Evolutionary conservation across 2,797 vertebrate genomes (phyloP).

Genomic region (Scyliorhinus canicula): DNA sequence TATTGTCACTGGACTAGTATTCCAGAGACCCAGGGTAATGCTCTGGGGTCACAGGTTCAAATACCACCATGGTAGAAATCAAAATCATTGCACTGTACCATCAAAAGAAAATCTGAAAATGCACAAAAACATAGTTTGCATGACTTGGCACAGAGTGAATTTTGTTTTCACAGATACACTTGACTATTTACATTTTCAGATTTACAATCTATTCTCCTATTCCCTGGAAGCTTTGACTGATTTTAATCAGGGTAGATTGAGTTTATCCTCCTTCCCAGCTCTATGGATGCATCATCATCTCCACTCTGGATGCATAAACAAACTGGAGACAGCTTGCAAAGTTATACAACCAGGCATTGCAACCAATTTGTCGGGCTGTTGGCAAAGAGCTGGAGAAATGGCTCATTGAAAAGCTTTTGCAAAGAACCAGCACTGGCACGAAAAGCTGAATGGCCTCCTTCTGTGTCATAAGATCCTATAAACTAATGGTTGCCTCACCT

Average conservation of each 20-base stretch:
- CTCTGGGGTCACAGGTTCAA: no score
- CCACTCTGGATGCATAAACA: background rate
- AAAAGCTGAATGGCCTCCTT: background rate
- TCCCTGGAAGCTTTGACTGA: background rate
- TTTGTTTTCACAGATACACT: background rate
- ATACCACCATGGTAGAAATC: no score
- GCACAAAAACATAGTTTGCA: background rate
- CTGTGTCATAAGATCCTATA: background rate
- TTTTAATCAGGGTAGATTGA: background rate
- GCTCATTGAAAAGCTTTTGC: background rate
- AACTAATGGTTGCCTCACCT: background rate
- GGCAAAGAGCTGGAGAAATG: background rate
- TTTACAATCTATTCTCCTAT: background rate
- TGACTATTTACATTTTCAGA: background rate
- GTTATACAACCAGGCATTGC: background rate
- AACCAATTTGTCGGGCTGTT: background rate
- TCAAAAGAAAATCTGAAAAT: background rate
- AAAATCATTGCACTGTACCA: background rate
- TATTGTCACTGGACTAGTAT: no score
- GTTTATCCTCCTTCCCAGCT: background rate
- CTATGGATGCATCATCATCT: background rate
- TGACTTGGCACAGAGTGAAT: background rate
- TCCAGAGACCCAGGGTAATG: no score
- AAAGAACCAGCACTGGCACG: background rate
- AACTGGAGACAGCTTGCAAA: background rate